Percentiles rank a stretch among this genome's conserved stretches.
Evolutionary conservation across 2,888 invertebrate species (phyloP).

Genomic region (Mimachlamys varia): DNA sequence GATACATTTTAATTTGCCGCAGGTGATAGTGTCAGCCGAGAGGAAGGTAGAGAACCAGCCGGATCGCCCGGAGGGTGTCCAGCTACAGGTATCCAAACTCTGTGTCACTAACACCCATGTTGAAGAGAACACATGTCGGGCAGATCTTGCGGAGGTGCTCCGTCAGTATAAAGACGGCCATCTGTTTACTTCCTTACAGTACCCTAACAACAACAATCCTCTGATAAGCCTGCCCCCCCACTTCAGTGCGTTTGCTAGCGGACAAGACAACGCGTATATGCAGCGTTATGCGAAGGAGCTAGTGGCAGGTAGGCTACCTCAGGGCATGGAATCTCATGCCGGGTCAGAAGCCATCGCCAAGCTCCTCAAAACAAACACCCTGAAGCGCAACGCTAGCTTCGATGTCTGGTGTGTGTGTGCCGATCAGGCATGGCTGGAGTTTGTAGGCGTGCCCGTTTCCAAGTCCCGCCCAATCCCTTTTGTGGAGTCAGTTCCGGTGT

Average conservation of each 20-base stretch:
- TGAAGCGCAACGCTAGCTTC: constrained; percentile 84
- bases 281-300: constrained; percentile 66
- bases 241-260: constrained; percentile 67
- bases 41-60: constrained; percentile 87
- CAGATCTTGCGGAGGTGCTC: constrained; percentile 91
- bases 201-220: constrained; percentile 67
- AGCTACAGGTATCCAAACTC: constrained; percentile 91
- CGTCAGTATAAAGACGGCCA: constrained; percentile 90
- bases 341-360: constrained; percentile 51
- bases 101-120: constrained; percentile 88
- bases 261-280: constrained; percentile 71
- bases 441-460: constrained; percentile 90
- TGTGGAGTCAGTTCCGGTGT: constrained; percentile 89
- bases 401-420: constrained; percentile 93
- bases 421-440: constrained; percentile 97
- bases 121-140: constrained; percentile 83
- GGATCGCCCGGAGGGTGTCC: constrained; percentile 93
- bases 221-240: constrained; percentile 65
- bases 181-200: constrained; percentile 83
- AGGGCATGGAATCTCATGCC: constrained; percentile 49
- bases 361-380: constrained; percentile 67
- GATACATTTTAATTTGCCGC: constrained; percentile 65
- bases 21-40: constrained; percentile 91
- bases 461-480: constrained; percentile 80
- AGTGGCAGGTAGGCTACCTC: constrained; percentile 51